phyloP scores from a whole-genome alignment of 2,888 invertebrate species.

The Platynereis dumerilii region DNA sequence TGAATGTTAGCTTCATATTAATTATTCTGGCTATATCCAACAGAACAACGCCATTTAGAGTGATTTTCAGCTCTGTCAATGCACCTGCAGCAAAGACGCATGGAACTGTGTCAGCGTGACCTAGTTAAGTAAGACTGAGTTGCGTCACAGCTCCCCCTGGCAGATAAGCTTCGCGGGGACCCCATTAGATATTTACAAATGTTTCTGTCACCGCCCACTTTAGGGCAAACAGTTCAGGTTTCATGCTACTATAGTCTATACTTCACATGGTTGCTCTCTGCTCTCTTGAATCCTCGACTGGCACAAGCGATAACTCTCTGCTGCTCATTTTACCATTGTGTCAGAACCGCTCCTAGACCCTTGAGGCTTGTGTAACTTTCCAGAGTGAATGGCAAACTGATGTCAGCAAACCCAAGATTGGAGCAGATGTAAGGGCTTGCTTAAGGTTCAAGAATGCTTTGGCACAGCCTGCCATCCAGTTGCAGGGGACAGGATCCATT shows the following conservation, averaged over 20 bases:
- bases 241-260: slow-evolving; percentile 38
- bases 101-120: too few species aligned
- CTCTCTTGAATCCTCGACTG: slow-evolving; percentile 29
- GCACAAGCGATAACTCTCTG: slow-evolving; percentile 35
- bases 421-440: slow-evolving; percentile 23
- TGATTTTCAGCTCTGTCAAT: too few species aligned
- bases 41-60: too few species aligned
- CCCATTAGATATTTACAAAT: slow-evolving; percentile 34
- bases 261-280: slow-evolving; percentile 34
- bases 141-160: too few species aligned
- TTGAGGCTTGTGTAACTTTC: slow-evolving; percentile 36
- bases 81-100: too few species aligned
- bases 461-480: background rate
- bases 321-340: slow-evolving; percentile 32
- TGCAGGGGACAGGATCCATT: background rate
- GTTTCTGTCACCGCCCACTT: slow-evolving; percentile 37
- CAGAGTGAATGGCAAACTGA: slow-evolving; percentile 31
- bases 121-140: too few species aligned
- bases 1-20: too few species aligned
- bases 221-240: slow-evolving; percentile 34
- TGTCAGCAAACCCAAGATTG: slow-evolving; percentile 37
- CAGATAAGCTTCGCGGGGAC: too few species aligned
- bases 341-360: slow-evolving; percentile 34
- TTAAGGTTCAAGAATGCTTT: slow-evolving; percentile 29
- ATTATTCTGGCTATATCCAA: too few species aligned